These are phyloP conservation scores for Bucco capensis DNA, from an alignment of 2,113 vertebrate species.

Conservation along the genomic window DNA sequence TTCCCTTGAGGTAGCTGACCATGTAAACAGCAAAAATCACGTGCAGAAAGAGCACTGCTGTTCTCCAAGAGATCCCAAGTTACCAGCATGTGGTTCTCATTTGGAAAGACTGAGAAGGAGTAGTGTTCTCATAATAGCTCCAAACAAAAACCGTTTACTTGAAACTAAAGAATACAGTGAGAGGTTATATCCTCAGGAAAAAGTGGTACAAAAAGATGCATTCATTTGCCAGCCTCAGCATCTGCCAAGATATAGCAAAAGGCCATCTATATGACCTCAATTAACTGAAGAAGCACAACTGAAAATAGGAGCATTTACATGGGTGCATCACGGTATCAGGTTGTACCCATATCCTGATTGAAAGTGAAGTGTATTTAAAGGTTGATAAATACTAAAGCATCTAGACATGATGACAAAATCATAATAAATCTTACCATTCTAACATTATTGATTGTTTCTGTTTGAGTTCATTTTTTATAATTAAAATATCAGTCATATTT, in stretches of 20 bases:
- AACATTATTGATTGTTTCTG: background rate
- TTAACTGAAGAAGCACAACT: background rate
- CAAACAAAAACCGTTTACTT: background rate
- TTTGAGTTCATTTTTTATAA: background rate
- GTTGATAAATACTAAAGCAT: background rate
- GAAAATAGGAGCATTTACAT: background rate
- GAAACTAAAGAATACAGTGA: background rate
- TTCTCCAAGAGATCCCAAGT: background rate
- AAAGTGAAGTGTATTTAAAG: background rate
- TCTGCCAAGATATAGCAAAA: background rate
- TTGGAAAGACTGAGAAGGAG: slow-evolving; percentile 24
- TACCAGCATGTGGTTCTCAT: slow-evolving; percentile 47
- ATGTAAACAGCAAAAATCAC: background rate
- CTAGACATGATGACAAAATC: background rate
- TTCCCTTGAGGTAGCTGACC: background rate
- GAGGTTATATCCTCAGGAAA: background rate
- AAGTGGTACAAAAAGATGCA: background rate
- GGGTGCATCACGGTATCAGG: background rate
- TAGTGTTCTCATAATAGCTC: slow-evolving; percentile 9
- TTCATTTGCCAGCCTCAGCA: background rate
- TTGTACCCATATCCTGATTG: background rate
- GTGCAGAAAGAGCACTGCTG: background rate
- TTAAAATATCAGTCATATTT: background rate
- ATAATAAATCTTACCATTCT: background rate
- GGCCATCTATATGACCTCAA: background rate